Percentiles rank a stretch among this genome's conserved stretches.
These are phyloP conservation scores for Macaria liturata DNA, from an alignment of 2,888 invertebrate species.

Conservation along the genomic window DNA sequence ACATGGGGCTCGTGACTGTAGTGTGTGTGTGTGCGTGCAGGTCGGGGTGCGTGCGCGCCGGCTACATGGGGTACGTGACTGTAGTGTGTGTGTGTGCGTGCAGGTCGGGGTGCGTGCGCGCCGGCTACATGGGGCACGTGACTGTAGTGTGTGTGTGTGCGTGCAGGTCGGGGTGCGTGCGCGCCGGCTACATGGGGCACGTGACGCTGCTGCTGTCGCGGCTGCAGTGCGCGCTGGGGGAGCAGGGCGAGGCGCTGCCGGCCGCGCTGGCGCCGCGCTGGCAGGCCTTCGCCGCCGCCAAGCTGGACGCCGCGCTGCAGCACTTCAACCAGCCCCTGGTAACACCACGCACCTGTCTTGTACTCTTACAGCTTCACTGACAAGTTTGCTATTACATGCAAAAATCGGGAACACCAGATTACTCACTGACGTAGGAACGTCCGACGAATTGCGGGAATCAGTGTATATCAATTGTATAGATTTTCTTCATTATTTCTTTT, in stretches of 20 bases:
- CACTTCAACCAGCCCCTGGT: slow-evolving; percentile 63
- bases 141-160: slow-evolving; percentile 38
- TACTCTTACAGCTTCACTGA: background rate
- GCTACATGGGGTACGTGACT: slow-evolving; percentile 85
- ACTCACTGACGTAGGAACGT: too few relatives aligned
- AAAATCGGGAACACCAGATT: too few relatives aligned
- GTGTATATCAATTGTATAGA: too few relatives aligned
- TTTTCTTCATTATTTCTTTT: too few relatives aligned
- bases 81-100: slow-evolving; percentile 35
- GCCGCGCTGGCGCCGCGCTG: slow-evolving; percentile 41
- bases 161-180: slow-evolving; percentile 34
- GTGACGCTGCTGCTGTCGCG: slow-evolving; percentile 67
- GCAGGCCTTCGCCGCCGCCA: slow-evolving; percentile 38
- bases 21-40: slow-evolving; percentile 30
- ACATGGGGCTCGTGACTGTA: slow-evolving; percentile 84
- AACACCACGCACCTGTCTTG: background rate
- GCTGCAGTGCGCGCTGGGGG: slow-evolving; percentile 39
- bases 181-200: slow-evolving; percentile 86
- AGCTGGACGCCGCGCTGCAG: slow-evolving; percentile 45
- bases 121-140: slow-evolving; percentile 86
- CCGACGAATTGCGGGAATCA: too few relatives aligned
- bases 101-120: slow-evolving; percentile 47
- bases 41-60: slow-evolving; percentile 56
- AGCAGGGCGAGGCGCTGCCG: slow-evolving; percentile 36
- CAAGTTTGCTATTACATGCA: too few relatives aligned